Percentiles rank a stretch among this genome's conserved stretches.
Conservation (phyloP, 2,113 vertebrate species). For the Thunnus thynnus region DNA sequence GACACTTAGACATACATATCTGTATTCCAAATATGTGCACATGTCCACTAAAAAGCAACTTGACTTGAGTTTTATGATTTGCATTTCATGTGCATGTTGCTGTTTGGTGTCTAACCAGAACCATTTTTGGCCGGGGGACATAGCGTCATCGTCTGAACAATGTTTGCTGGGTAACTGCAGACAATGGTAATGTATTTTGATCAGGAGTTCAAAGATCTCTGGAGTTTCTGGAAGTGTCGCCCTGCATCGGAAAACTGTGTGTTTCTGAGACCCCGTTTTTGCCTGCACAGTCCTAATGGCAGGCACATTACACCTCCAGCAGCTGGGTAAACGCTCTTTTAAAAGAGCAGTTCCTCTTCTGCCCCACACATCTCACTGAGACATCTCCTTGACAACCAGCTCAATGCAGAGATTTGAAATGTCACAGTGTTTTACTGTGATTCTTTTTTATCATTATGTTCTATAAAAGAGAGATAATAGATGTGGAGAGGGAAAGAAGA, state of each 20-base stretch:
- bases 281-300: conserved; percentile 71
- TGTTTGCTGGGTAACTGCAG: background rate
- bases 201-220: conserved; percentile 27
- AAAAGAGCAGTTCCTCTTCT: conserved; percentile 69
- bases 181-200: conserved; percentile 55
- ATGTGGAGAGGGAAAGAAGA: conserved; percentile 25
- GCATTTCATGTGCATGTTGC: no score
- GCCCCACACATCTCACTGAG: conserved; percentile 70
- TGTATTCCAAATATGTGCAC: no score
- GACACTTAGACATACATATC: no score
- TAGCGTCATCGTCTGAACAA: no score
- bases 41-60: no score
- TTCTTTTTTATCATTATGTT: conserved; percentile 71
- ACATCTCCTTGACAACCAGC: conserved; percentile 80
- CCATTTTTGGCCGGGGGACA: no score
- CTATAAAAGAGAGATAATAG: conserved; percentile 62
- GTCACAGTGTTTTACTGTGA: conserved; percentile 78
- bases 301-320: conserved; percentile 68
- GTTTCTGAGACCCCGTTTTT: conserved; percentile 59
- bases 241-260: conserved; percentile 17
- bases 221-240: conserved; percentile 15
- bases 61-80: no score
- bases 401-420: conserved; percentile 78
- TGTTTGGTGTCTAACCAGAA: no score
- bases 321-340: conserved; percentile 68